phyloP scores from a whole-genome alignment of 92 coral and sea anemone genomes.

The Montipora capitata region DNA sequence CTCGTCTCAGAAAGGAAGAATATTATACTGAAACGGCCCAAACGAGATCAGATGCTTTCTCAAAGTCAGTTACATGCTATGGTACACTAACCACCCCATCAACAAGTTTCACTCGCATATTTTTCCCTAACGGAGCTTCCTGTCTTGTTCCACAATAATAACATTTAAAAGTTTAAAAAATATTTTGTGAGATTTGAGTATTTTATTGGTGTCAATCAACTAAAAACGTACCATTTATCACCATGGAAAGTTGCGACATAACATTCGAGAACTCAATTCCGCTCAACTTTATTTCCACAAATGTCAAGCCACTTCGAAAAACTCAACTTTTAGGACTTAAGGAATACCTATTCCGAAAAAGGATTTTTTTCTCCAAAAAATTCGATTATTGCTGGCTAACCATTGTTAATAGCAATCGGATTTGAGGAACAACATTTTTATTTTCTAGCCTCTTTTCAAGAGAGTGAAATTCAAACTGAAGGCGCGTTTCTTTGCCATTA shows the following conservation, averaged over 20 bases:
- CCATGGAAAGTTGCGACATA: neutral
- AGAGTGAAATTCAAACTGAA: neutral
- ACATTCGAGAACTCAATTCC: neutral
- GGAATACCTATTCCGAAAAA: no score
- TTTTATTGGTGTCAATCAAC: neutral
- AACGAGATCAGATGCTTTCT: neutral
- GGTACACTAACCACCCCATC: slow-evolving; percentile 11
- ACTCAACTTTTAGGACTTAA: no score
- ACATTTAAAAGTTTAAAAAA: neutral
- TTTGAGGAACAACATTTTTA: no score
- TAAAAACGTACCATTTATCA: no score
- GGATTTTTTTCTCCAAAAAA: no score
- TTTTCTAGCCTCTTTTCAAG: neutral
- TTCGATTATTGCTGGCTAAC: neutral
- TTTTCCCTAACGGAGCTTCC: slow-evolving; percentile 54
- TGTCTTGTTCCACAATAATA: slow-evolving; percentile 43
- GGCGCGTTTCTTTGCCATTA: neutral
- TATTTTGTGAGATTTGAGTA: neutral
- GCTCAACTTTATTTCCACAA: neutral
- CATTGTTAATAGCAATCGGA: no score
- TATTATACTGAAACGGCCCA: slow-evolving; percentile 46
- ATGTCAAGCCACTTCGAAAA: no score
- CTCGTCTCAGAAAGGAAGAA: slow-evolving; percentile 89
- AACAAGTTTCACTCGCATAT: slow-evolving; percentile 49
- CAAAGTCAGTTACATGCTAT: slow-evolving; percentile 28